Percentiles rank a stretch among this genome's conserved stretches.
Conservation (phyloP, 2,797 vertebrate species). For the Taenioides sp. region DNA sequence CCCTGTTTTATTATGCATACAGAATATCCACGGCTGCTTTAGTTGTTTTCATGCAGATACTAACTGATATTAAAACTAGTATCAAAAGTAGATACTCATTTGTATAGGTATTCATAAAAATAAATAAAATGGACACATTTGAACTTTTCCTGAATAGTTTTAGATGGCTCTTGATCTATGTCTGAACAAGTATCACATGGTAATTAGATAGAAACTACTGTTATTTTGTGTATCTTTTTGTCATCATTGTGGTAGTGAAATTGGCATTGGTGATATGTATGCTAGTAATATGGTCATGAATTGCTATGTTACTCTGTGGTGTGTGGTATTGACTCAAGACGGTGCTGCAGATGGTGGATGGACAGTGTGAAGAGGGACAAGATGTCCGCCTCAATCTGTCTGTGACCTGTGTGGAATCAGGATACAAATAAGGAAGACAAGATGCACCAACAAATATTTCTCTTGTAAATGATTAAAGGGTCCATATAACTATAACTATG, state of each 20-base stretch:
- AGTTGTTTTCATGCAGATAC: neutral
- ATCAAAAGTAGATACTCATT: too few relatives aligned
- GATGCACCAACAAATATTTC: neutral
- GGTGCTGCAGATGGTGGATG: conserved; percentile 1
- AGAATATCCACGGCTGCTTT: neutral
- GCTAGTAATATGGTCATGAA: neutral
- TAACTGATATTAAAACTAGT: too few relatives aligned
- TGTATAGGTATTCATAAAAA: too few relatives aligned
- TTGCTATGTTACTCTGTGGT: neutral
- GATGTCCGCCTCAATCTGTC: neutral
- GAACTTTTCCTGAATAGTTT: too few relatives aligned
- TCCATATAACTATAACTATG: too few relatives aligned
- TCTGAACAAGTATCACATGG: neutral
- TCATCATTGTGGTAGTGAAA: too few relatives aligned
- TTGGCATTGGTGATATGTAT: too few relatives aligned
- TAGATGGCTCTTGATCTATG: too few relatives aligned
- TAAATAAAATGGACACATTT: too few relatives aligned
- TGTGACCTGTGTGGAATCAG: neutral
- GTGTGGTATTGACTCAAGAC: neutral
- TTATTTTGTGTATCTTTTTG: neutral
- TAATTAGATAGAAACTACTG: neutral
- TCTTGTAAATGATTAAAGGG: neutral
- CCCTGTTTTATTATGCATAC: neutral
- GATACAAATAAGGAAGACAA: neutral
- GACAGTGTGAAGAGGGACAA: neutral